Evolutionary conservation across 1,140 invertebrate species (phyloP).

Genomic region (Bradynema listronoti): DNA sequence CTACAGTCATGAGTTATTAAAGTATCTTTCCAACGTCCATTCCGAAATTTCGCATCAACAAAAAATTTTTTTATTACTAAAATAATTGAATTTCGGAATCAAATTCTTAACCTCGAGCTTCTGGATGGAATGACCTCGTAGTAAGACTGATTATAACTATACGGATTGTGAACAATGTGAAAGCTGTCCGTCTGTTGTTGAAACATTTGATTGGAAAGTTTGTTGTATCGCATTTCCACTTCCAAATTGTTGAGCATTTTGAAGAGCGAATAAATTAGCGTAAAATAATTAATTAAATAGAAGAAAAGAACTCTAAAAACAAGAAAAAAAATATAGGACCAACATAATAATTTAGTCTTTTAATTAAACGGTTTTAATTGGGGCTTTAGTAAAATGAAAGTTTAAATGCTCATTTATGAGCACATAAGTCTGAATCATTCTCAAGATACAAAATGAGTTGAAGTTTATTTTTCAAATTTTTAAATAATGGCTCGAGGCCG

Average conservation of each 20-base stretch:
- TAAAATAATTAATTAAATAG: conserved; percentile 87
- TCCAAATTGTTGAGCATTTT: conserved; percentile 69
- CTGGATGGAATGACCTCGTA: conserved; percentile 23
- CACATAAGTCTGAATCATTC: too few species aligned
- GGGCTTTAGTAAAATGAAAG: too few species aligned
- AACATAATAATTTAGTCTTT: not conserved
- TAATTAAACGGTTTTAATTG: not conserved
- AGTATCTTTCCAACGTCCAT: too few species aligned
- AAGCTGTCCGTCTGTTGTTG: conserved; percentile 7
- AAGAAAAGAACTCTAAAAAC: conserved; percentile 80
- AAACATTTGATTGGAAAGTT: conserved; percentile 9
- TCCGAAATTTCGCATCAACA: too few species aligned
- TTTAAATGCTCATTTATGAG: too few species aligned
- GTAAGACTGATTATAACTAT: conserved; percentile 15
- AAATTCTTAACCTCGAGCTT: conserved; percentile 8
- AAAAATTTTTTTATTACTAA: too few species aligned
- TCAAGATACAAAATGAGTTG: too few species aligned
- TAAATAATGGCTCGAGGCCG: too few species aligned
- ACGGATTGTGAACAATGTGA: conserved; percentile 18
- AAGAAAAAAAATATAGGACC: not conserved
- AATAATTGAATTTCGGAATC: too few species aligned
- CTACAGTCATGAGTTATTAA: too few species aligned
- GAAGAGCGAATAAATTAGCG: conserved; percentile 87
- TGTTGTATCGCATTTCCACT: conserved; percentile 55
- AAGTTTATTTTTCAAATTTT: too few species aligned